Evolutionary conservation across 1,140 invertebrate species (phyloP).

Genomic region (Drosophila santomea): DNA sequence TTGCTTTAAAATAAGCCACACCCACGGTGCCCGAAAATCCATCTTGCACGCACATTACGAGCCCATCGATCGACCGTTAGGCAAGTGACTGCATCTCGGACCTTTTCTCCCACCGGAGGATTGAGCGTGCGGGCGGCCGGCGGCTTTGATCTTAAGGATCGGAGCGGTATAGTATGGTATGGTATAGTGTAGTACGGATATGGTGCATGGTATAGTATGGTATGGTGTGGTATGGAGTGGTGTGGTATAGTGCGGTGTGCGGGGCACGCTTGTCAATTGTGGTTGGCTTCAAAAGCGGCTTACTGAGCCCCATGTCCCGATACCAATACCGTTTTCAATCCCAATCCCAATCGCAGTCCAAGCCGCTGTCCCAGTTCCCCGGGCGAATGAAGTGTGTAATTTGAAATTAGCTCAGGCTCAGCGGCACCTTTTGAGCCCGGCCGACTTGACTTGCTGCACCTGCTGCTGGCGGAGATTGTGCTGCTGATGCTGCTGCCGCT

Average conservation of each 20-base stretch:
- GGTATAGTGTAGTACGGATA: neutral
- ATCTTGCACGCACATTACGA: conserved; percentile 79
- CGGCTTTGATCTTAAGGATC: conserved; percentile 71
- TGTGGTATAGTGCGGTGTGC: conserved; percentile 14
- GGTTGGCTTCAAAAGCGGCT: conserved; percentile 72
- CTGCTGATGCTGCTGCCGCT: neutral
- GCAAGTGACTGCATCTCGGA: conserved; percentile 31
- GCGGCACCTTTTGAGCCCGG: conserved; percentile 68
- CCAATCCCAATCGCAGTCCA: conserved; percentile 28
- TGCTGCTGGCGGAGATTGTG: conserved; percentile 48
- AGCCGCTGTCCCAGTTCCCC: conserved; percentile 44
- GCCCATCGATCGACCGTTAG: conserved; percentile 55
- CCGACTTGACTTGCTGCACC: conserved; percentile 40
- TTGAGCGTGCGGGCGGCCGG: conserved; percentile 52
- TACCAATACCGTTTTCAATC: conserved; percentile 7
- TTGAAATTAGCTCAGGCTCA: conserved; percentile 78
- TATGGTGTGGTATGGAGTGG: neutral
- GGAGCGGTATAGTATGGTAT: conserved; percentile 20
- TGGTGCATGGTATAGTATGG: neutral
- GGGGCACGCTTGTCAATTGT: conserved; percentile 72
- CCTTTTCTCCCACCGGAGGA: conserved; percentile 3
- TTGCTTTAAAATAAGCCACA: conserved; percentile 81
- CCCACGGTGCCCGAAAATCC: conserved; percentile 72
- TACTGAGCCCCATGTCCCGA: conserved; percentile 29
- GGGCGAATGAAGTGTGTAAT: conserved; percentile 79